Conservation (phyloP, 1,140 invertebrate genomes). For the Drosophila pruinosa region DNA sequence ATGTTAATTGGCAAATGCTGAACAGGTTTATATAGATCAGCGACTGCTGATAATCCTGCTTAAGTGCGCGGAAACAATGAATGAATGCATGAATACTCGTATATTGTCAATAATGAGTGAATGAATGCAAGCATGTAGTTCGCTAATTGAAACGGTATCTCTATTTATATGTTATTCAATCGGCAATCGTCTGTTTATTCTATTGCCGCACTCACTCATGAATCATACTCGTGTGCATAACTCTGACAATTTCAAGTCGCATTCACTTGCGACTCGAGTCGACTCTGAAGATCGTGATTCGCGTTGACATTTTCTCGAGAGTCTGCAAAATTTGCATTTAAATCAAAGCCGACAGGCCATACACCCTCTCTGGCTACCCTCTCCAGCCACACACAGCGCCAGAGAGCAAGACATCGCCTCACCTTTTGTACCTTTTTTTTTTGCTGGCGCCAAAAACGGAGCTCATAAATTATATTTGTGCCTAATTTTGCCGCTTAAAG, state of each 20-base stretch:
- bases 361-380: background rate
- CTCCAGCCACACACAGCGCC: constrained; percentile 27
- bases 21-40: constrained; percentile 7
- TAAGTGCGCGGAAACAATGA: background rate
- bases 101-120: background rate
- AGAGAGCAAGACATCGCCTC: constrained; percentile 16
- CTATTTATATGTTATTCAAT: background rate
- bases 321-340: constrained; percentile 65
- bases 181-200: background rate
- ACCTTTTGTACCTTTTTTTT: constrained; percentile 26
- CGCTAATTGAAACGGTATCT: constrained; percentile 3
- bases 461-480: constrained; percentile 70
- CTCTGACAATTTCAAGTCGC: constrained; percentile 35
- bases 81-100: background rate
- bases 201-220: constrained; percentile 4
- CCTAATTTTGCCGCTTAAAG: constrained; percentile 57
- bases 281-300: constrained; percentile 57
- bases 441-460: constrained; percentile 38
- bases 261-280: constrained; percentile 47
- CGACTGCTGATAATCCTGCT: background rate
- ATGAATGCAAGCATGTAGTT: background rate
- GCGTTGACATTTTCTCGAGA: constrained; percentile 57
- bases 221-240: constrained; percentile 17
- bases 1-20: constrained; percentile 30
- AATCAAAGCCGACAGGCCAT: constrained; percentile 62